phyloP scores from a whole-genome alignment of 2,113 vertebrate species.

The Vulpes vulpes region DNA sequence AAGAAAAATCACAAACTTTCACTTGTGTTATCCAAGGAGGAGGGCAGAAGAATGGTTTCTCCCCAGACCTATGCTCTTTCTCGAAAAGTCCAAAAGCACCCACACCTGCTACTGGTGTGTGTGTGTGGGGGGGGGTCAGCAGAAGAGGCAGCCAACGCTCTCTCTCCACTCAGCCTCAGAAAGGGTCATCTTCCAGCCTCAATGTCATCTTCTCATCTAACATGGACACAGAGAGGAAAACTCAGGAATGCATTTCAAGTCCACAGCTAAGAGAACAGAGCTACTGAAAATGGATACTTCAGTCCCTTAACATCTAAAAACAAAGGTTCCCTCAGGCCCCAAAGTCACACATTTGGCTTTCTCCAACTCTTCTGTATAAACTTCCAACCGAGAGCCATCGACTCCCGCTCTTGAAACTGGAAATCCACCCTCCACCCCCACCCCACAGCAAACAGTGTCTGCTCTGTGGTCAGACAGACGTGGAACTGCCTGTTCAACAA shows the following conservation, averaged over 20 bases:
- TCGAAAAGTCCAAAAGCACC: neutral
- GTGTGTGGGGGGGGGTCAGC: too few relatives aligned
- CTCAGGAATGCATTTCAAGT: neutral
- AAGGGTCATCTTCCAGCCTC: neutral
- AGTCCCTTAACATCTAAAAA: neutral
- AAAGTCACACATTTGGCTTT: conserved; percentile 32
- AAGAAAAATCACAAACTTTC: neutral
- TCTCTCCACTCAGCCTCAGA: neutral
- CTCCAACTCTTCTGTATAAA: conserved; percentile 43
- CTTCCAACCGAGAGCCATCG: neutral
- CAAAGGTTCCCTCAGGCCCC: neutral
- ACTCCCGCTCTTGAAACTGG: conserved; percentile 41
- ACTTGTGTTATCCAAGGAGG: neutral
- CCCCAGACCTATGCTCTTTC: neutral
- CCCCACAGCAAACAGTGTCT: conserved; percentile 65
- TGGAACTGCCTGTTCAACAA: conserved; percentile 60
- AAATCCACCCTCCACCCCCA: conserved; percentile 35
- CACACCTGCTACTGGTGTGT: neutral
- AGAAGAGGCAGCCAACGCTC: neutral
- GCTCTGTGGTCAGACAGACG: conserved; percentile 65
- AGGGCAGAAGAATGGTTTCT: neutral
- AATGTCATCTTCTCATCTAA: neutral
- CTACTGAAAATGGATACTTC: neutral
- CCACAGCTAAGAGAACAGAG: neutral
- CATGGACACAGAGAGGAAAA: neutral